Base-by-base conservation (phyloP, 2,797 vertebrate species). In the Chlorospingus semifuscus region DNA sequence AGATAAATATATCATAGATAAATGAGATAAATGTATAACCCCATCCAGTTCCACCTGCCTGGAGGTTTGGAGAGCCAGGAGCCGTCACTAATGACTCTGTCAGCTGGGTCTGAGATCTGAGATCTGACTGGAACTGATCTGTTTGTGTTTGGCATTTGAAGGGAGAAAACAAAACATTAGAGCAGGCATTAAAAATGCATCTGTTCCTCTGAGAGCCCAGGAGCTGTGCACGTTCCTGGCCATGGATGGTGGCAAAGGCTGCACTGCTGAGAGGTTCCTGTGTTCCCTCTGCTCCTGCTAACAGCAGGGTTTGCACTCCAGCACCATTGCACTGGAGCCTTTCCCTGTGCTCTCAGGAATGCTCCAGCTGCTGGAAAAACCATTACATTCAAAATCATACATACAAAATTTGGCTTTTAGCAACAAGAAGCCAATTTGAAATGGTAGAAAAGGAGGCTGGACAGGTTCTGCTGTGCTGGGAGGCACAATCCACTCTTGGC, bases 11-110 rank as follows among this genome's bases (percentile, higher is more conserved):
- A 23, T 83, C 61, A 87, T 63, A 78, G 57, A 70, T 77, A 77
- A 79, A 65, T n/a, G 27, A 90, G 83, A 81, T 90, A 93, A 94
- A 95, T 88, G 39, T 26, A 36, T 92, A 81, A 87, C 88, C 32
- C 4, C 77, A 37, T 60, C 32, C 14, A 12, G 83, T 66, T 37
- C 80, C 61, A 76, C 55, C 59, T 89, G 44, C 80, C 68, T 46
- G 17, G n/a, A 95, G 59, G 32, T 84, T 53, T 11, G 69, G 57
- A 42, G 82, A 66, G 65, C 64, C 26, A 13, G 78, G 78, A 90
- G 30, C 61, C 46, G 17, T 42, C 78, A 30, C 75, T 78, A 66
- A 81, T 87, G 39, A 3, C 66, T 83, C 18, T 89, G 87, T 91
- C 39, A 47, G 60, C 65, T 65, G 27, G 7, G 42, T 34, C 63